Conservation (phyloP, 2,888 invertebrate species). For the Mystacides longicornis region DNA sequence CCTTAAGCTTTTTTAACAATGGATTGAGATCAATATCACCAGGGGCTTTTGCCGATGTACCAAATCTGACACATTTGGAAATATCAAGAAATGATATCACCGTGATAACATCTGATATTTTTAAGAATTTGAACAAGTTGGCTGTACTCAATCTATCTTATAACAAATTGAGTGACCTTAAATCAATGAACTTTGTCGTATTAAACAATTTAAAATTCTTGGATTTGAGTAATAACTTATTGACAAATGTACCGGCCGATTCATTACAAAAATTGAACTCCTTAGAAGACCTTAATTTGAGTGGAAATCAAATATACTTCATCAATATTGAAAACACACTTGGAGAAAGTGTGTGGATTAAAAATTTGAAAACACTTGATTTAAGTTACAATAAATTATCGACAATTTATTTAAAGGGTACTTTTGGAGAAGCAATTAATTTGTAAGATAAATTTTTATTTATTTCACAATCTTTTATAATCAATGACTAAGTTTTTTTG, state of each 20-base stretch:
- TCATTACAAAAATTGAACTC: slow-evolving; percentile 37
- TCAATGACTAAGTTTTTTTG: no score
- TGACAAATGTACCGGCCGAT: slow-evolving; percentile 39
- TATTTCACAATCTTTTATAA: neutral
- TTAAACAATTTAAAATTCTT: slow-evolving; percentile 35
- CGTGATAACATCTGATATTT: slow-evolving; percentile 41
- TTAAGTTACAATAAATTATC: slow-evolving; percentile 43
- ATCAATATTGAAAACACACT: slow-evolving; percentile 34
- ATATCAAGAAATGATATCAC: slow-evolving; percentile 45
- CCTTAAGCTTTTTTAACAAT: slow-evolving; percentile 40
- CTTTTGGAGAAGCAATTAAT: slow-evolving; percentile 37
- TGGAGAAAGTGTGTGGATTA: slow-evolving; percentile 32
- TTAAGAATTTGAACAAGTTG: slow-evolving; percentile 39
- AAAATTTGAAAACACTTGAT: slow-evolving; percentile 39
- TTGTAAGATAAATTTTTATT: slow-evolving; percentile 35
- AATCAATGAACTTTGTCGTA: slow-evolving; percentile 37
- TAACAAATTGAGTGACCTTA: slow-evolving; percentile 42
- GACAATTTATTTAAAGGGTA: slow-evolving; percentile 34
- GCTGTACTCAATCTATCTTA: slow-evolving; percentile 48
- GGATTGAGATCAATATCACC: slow-evolving; percentile 44
- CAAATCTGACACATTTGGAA: slow-evolving; percentile 40
- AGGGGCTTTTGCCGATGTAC: slow-evolving; percentile 39
- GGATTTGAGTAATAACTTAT: slow-evolving; percentile 42
- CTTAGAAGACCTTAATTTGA: slow-evolving; percentile 44
- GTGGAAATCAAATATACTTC: slow-evolving; percentile 42